Evolutionary conservation across 2,888 invertebrate species (phyloP).

Genomic region (Dinocampus coccinellae): DNA sequence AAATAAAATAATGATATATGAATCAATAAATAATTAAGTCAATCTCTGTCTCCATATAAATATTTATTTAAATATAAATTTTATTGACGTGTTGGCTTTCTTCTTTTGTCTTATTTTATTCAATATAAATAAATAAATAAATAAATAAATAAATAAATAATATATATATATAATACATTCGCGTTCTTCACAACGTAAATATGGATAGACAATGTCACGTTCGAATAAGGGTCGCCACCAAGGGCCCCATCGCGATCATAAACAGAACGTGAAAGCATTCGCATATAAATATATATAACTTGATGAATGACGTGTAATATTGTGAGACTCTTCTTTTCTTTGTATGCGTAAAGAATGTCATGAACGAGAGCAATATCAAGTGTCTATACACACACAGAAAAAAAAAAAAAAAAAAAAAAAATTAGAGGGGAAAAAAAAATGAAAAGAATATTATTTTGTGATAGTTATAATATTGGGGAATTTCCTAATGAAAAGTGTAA

Average conservation of each 20-base stretch:
- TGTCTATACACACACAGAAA: background rate
- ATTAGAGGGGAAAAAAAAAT: too few species aligned
- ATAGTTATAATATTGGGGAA: slow-evolving; percentile 17
- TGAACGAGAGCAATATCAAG: slow-evolving; percentile 5
- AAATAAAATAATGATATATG: too few species aligned
- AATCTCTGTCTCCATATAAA: too few species aligned
- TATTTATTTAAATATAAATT: too few species aligned
- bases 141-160: too few species aligned
- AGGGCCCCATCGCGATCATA: slow-evolving; percentile 16
- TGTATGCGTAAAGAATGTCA: background rate
- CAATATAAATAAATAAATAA: background rate
- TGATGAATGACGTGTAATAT: slow-evolving; percentile 10
- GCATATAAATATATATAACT: background rate
- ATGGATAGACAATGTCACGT: slow-evolving; percentile 21
- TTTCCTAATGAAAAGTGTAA: background rate
- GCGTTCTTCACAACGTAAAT: background rate
- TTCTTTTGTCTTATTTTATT: background rate
- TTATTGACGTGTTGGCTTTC: too few species aligned
- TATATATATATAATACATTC: background rate
- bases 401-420: background rate
- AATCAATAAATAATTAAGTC: too few species aligned
- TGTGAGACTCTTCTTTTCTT: slow-evolving; percentile 10
- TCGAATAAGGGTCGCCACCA: slow-evolving; percentile 10
- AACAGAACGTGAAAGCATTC: slow-evolving; percentile 23
- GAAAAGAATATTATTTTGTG: background rate